These are phyloP conservation scores for Calycopis cecrops DNA, from an alignment of 1,140 invertebrate genomes.

Conservation along the genomic window DNA sequence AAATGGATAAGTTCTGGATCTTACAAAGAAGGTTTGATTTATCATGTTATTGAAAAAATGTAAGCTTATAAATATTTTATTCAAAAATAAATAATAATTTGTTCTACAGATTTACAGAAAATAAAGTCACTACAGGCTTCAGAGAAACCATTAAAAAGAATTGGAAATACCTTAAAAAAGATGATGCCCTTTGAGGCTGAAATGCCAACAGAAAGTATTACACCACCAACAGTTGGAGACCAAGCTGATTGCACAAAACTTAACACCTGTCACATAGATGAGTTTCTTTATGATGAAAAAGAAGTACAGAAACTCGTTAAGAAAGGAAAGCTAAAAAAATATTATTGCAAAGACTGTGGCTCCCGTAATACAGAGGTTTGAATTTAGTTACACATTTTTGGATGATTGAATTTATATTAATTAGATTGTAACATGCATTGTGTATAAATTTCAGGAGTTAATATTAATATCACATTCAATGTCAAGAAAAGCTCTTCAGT, in stretches of 20 bases:
- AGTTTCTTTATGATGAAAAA: slow-evolving; percentile 82
- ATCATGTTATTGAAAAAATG: neutral
- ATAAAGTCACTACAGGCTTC: slow-evolving; percentile 40
- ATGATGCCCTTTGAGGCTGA: slow-evolving; percentile 76
- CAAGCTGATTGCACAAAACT: slow-evolving; percentile 77
- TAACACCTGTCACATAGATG: slow-evolving; percentile 81
- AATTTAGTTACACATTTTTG: neutral
- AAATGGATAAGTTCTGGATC: slow-evolving; percentile 51
- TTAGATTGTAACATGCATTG: neutral
- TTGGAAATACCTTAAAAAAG: slow-evolving; percentile 73
- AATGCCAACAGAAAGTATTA: slow-evolving; percentile 76
- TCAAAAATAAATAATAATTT: slow-evolving; percentile 7
- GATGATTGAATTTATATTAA: slow-evolving; percentile 6
- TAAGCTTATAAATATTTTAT: slow-evolving; percentile 2
- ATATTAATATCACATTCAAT: slow-evolving; percentile 82
- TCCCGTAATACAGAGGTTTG: slow-evolving; percentile 75
- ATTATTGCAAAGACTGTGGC: slow-evolving; percentile 80
- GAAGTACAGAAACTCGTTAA: slow-evolving; percentile 78
- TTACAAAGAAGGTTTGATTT: slow-evolving; percentile 46
- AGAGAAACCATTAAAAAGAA: slow-evolving; percentile 62
- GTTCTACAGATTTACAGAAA: slow-evolving; percentile 56
- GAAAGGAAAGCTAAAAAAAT: slow-evolving; percentile 76
- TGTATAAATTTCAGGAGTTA: slow-evolving; percentile 59
- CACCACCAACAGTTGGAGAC: slow-evolving; percentile 72
- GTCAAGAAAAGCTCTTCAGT: slow-evolving; percentile 77